phyloP scores from a whole-genome alignment of 2,888 invertebrate genomes.

The Plagodis dolabraria region DNA sequence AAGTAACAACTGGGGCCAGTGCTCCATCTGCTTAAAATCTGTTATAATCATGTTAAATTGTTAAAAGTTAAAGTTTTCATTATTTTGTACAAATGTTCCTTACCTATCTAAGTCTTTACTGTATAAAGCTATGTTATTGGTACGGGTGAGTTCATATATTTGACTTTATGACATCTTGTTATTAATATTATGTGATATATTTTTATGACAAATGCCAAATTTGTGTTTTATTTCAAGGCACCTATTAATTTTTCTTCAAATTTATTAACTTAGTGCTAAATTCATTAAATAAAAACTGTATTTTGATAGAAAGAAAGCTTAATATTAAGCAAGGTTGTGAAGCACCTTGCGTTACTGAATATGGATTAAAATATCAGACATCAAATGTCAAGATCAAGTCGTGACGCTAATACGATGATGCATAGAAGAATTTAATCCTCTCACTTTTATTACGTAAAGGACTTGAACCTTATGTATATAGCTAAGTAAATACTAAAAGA shows the following conservation, averaged over 20 bases:
- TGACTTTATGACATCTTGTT: constrained; percentile 14
- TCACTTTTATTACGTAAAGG: constrained; percentile 62
- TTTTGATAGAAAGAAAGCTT: constrained; percentile 24
- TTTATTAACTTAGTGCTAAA: too few species aligned
- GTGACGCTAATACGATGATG: constrained; percentile 44
- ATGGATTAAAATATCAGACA: constrained; percentile 55
- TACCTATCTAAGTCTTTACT: not conserved
- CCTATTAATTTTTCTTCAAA: too few species aligned
- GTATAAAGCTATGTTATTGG: constrained; percentile 13
- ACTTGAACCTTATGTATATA: constrained; percentile 10
- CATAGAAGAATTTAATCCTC: constrained; percentile 58
- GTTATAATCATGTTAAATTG: not conserved
- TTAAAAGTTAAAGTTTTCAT: constrained; percentile 10
- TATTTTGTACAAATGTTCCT: constrained; percentile 22
- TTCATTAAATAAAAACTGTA: too few species aligned
- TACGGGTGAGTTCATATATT: constrained; percentile 26
- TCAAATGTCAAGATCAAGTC: constrained; percentile 73
- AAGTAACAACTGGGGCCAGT: not conserved
- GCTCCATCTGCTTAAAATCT: not conserved
- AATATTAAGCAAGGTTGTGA: too few species aligned
- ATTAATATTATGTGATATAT: constrained; percentile 29
- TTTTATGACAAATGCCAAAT: constrained; percentile 5
- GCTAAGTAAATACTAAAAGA: too few species aligned
- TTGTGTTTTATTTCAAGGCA: constrained; percentile 2
- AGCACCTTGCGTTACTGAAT: constrained; percentile 34